These are phyloP conservation scores for Aphis craccivora DNA, from an alignment of 1,140 invertebrate species.

Conservation along the genomic window DNA sequence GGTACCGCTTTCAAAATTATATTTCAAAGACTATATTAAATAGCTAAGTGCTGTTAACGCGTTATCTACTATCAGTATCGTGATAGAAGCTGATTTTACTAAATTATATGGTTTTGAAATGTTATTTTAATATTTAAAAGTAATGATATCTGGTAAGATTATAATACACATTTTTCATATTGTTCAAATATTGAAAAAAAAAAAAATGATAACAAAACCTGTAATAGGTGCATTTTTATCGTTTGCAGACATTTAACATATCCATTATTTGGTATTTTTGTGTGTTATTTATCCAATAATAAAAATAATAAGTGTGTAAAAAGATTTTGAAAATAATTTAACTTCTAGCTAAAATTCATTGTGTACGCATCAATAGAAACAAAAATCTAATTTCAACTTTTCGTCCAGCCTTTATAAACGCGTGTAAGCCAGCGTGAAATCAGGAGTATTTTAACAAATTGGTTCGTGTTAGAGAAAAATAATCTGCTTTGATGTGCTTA, in stretches of 20 bases:
- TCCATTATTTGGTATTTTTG: neutral
- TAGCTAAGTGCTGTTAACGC: neutral
- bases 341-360: neutral
- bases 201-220: neutral
- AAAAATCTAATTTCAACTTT: neutral
- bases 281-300: neutral
- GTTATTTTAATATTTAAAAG: neutral
- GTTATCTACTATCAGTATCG: neutral
- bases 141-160: neutral
- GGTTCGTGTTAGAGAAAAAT: neutral
- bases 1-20: too few relatives aligned
- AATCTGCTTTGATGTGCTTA: too few relatives aligned
- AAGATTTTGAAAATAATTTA: constrained; percentile 6
- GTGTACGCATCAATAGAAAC: neutral
- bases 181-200: neutral
- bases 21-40: neutral
- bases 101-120: neutral
- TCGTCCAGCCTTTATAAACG: neutral
- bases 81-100: neutral
- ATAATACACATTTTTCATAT: neutral
- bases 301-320: neutral
- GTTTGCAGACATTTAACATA: too few relatives aligned
- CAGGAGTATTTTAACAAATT: neutral
- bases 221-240: too few relatives aligned
- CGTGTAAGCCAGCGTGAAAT: neutral